These are phyloP conservation scores for Zalophus californianus DNA, from an alignment of 2,797 vertebrate genomes.

Conservation along the genomic window DNA sequence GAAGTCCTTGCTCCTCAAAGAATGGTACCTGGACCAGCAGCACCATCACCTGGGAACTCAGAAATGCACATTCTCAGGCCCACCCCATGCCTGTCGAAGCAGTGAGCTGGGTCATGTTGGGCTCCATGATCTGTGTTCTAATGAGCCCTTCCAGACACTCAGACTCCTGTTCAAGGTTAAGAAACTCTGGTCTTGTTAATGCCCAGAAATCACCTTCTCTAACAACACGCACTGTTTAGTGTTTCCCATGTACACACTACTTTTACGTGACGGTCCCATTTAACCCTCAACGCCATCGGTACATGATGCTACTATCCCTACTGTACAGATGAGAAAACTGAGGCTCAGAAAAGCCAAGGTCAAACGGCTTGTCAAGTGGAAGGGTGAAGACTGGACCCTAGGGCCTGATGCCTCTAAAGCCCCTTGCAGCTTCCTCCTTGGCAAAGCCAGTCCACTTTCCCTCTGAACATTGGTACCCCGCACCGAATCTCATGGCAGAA, in stretches of 20 bases:
- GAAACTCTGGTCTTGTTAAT: background rate
- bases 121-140: background rate
- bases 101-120: background rate
- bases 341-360: background rate
- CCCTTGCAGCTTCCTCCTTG: background rate
- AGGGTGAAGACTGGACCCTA: background rate
- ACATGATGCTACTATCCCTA: background rate
- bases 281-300: background rate
- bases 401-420: background rate
- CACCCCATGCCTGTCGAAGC: background rate
- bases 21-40: background rate
- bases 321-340: background rate
- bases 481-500: background rate
- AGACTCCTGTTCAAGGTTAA: background rate
- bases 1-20: background rate
- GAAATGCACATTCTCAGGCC: background rate
- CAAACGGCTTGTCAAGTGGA: background rate
- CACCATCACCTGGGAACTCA: background rate
- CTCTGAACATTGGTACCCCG: background rate
- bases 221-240: background rate
- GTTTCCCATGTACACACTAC: background rate
- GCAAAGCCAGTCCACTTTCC: background rate
- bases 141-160: background rate
- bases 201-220: background rate
- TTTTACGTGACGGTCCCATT: background rate